Base-by-base conservation (phyloP, 1,140 invertebrate genomes). In the Vanessa tameamea region DNA sequence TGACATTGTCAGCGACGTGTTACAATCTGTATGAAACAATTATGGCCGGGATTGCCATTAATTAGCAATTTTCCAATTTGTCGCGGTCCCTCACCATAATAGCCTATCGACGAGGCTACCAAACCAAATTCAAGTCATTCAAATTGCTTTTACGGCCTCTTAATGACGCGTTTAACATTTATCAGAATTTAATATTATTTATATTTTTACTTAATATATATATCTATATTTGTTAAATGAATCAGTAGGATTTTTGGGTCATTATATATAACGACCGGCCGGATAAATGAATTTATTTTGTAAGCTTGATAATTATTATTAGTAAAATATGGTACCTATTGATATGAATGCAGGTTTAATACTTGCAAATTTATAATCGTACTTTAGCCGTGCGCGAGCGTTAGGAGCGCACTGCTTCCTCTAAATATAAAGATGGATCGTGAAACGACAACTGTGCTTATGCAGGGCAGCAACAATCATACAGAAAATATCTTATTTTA, bases 11-110 rank as follows among this genome's bases (percentile, higher is more conserved):
- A 26, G 9, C 6, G 31, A 31, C 23, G 3, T 37, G 31, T 61
- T 26, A 31, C 23, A 59, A 14, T 9, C 4, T 61, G 31, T 61
- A 26, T 61, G 57, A 61, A 61, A 61, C 26, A 61, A 61, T 61
- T 61, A 61, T 61, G 14, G 23, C 14, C 8, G 57, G 7, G 14
- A 61, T 61, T 61, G 57, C 57, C 26, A 61, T 61, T 61, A 61
- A 61, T 14, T 6, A 61, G 26, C 57, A 61, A 61, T 61, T 61
- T 61, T 37, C 57, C 26, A 61, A 37, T 31, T 61, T 37, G 23
- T 14, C 55, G 55, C 55, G 55, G 55, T 57, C 55, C 11, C 55
- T 57, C 20, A 14, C 55, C 16, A 26, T 57, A 57, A 57, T 57
- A 57, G 31, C 55, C 55, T 23, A 26, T 61, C 23, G 20, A 15